Evolutionary conservation across 2,888 invertebrate genomes (phyloP).

Genomic region (Myopa testacea): DNA sequence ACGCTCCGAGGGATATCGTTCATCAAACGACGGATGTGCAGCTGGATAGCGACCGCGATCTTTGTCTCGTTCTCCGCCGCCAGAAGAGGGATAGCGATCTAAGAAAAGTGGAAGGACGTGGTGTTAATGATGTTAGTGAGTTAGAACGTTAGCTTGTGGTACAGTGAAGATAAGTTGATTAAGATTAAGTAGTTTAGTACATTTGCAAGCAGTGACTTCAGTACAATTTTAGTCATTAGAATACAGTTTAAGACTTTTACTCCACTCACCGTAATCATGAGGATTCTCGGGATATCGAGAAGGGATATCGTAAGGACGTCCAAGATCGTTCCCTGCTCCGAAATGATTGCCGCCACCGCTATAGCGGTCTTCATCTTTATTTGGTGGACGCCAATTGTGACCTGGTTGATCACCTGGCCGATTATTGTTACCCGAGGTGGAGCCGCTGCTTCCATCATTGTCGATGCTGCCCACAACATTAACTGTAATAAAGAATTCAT

Average conservation of each 20-base stretch:
- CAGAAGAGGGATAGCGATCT: conserved; percentile 63
- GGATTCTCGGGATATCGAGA: conserved; percentile 59
- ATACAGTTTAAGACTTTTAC: neutral
- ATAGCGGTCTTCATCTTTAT: conserved; percentile 71
- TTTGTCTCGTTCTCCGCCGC: conserved; percentile 47
- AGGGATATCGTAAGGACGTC: conserved; percentile 59
- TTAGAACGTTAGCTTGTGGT: conserved; percentile 56
- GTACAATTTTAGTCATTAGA: neutral
- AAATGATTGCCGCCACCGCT: conserved; percentile 60
- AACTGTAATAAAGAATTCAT: conserved; percentile 54
- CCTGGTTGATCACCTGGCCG: conserved; percentile 61
- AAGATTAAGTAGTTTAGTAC: no score
- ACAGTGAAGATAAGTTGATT: neutral
- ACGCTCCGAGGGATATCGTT: conserved; percentile 52
- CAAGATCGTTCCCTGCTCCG: conserved; percentile 61
- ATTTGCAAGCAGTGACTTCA: neutral
- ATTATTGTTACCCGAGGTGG: conserved; percentile 50
- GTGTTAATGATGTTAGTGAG: conserved; percentile 54
- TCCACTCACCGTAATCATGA: conserved; percentile 60
- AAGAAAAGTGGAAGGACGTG: conserved; percentile 40
- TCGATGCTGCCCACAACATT: conserved; percentile 67
- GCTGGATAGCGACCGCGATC: conserved; percentile 54
- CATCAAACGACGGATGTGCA: conserved; percentile 40
- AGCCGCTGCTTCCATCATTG: conserved; percentile 50
- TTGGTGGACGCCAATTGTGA: conserved; percentile 64